Base-by-base conservation (phyloP, 2,797 vertebrate genomes). In the Sitta carolinensis region DNA sequence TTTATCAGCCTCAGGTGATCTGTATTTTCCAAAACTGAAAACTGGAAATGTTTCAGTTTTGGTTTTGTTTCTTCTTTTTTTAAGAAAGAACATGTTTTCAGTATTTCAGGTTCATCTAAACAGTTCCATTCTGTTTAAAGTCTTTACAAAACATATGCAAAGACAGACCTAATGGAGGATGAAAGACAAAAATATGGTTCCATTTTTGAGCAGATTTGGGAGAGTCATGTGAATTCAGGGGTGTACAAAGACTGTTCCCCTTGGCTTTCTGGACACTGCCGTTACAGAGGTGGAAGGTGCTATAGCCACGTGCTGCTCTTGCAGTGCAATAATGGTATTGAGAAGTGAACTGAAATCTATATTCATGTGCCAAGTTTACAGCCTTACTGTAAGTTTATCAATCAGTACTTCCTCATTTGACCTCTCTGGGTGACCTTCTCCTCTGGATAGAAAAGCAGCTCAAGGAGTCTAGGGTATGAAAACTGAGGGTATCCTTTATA, bases 41-140 rank as follows among this genome's bases (percentile, higher is more conserved):
- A 68, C 4, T 23, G 10, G 14, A 75, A 78, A 51, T 36, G 18
- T 47, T 69, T 59, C 2, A 5, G 13, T 10, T 34, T 66, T 19
- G 36, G 13, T 17, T 72, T 27, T 32, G 0, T 54, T 54, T 29
- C 1, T 29, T 13, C 5, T 22, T 15, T 2, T 2, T 43, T 43
- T 18, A 43, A n/a, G 32, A 6, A 79, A 51, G 7, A 4, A 20
- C 12, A 8, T 62, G 19, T 54, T 80, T 79, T 87, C 45, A 40
- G 38, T 62, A 78, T 73, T 93, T 32, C 42, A 48, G 11, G 14
- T 68, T 68, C 18, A 61, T 64, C 20, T 48, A 18, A 45, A 30
- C 34, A 62, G 36, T n/a, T 82, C 21, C 26, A 23, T 50, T 69
- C 20, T 75, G 67, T 38, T 29, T 45, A 32, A 27, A 84, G 16